Evolutionary conservation across 2,888 invertebrate genomes (phyloP).

Genomic region (Cremastinae sp.): DNA sequence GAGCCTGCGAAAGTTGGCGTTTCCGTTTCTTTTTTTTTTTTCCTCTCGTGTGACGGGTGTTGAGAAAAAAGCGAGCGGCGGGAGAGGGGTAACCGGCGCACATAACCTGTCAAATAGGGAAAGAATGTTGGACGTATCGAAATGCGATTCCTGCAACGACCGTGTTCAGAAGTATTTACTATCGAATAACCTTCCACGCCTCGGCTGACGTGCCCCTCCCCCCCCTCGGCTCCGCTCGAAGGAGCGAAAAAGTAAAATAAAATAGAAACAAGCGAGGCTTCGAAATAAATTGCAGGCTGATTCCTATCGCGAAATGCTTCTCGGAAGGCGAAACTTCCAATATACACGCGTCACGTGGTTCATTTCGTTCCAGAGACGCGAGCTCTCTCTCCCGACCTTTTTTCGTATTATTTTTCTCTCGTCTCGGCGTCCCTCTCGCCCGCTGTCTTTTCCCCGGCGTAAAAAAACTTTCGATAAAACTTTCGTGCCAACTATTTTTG

Average conservation of each 20-base stretch:
- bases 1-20: too few relatives aligned
- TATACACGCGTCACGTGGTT: conserved; percentile 31
- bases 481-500: conserved; percentile 57
- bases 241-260: neutral
- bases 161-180: conserved; percentile 44
- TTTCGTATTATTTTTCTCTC: conserved; percentile 16
- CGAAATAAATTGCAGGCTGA: conserved; percentile 37
- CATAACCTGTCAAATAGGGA: neutral
- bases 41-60: too few relatives aligned
- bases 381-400: conserved; percentile 12
- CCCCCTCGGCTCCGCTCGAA: conserved; percentile 12
- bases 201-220: conserved; percentile 7
- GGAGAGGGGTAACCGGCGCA: too few relatives aligned
- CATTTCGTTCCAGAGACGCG: conserved; percentile 17
- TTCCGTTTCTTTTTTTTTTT: too few relatives aligned
- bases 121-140: conserved; percentile 26
- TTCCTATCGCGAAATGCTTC: conserved; percentile 38
- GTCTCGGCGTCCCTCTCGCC: neutral
- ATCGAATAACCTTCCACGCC: conserved; percentile 27
- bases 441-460: neutral
- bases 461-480: conserved; percentile 52
- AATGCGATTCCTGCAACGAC: conserved; percentile 36
- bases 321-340: conserved; percentile 32
- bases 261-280: neutral
- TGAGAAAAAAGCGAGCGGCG: too few relatives aligned